Base-by-base conservation (phyloP, 2,888 invertebrate genomes). In the Meandrusa payeni region DNA sequence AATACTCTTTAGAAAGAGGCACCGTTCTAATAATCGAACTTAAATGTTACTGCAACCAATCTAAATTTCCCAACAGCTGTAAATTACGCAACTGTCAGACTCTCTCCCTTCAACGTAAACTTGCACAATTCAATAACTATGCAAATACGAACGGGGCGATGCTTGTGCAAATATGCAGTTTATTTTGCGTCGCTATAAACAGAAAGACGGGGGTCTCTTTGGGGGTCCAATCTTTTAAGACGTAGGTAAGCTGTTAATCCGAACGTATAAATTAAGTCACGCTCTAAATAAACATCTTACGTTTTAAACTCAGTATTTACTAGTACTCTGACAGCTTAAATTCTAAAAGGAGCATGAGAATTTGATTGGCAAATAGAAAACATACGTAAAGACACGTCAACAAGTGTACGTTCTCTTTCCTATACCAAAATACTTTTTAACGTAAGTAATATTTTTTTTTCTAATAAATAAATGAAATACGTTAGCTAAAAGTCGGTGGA, bases 81-180 rank as follows among this genome's bases (percentile, higher is more conserved):
- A 42, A 42, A 42, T 42, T 42, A 29, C 36, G 31, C 19, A 42
- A 31, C 36, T 31, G 42, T 42, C 42, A 29, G 36, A 23, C 20
- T 9, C 19, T 42, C 31, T 37, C 29, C 12, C 42, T 37, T 42
- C 36, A 42, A 31, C 36, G 42, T 19, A 37, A 42, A 42, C 42
- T 37, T 39, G 32, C 43, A 43, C 51, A 47, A 55, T 54, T 55
- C 56, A 55, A 59, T 59, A 59, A 59, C 54, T 59, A 58, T 59
- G 59, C 56, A 59, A 59, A 59, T 57, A 54, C 26, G 20, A 46
- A 48, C 20, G 28, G 28, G 31, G 24, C 22, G 36, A 23, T 36
- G 34, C 24, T 19, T 11, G 10, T 28, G 29, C 29, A 36, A 42
- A 41, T 41, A 41, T 42, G 36, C 42, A 42, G 42, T 42, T 36